Base-by-base conservation (phyloP, 2,113 vertebrate species). In the Fukomys damarensis region DNA sequence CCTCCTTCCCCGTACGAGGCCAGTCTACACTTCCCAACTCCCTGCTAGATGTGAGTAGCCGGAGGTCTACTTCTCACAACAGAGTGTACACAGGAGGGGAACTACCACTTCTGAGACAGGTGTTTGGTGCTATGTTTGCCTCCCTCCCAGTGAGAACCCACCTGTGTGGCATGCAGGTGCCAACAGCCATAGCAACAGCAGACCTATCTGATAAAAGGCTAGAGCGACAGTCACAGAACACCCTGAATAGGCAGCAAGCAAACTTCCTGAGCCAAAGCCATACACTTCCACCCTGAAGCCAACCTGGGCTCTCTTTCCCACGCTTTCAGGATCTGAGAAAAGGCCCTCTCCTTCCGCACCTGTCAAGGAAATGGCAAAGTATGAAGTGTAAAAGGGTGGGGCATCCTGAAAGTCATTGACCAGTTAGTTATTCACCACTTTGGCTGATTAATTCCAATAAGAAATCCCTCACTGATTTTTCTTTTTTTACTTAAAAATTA, bases 401-500 rank as follows among this genome's bases (percentile, higher is more conserved):
- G 46, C 38, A 70, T 3, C 5, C 43, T 35, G 16, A 70, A 77
- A 49, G 49, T 32, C 41, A 49, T 26, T 49, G 8, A 66, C n/a
- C 9, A 72, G 28, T 43, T 56, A 72, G 28, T 43, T 56, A n/a
- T 58, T 52, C 11, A 32, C 63, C 56, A 54, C 16, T 54, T 74
- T 5, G 19, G 32, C 11, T 2, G 14, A 65, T 81, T 63, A 46
- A 26, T 19, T 80, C 12, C 17, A 46, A 32, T 28, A 46, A 61
- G n/a, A 92, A 89, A 86, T 2, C 63, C 46, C 54, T 89, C 19
- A 26, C 35, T 83, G 26, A n/a, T 93, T 43, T 76, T 76, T 66
- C 16, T 54, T 77, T 68, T 72, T 89, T 94, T 20, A 49, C 12
- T 66, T 76, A 46, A 93, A 93, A 94, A 30, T 77, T 5, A 17